A percentile compares a stretch with the other conserved stretches of the same genome.
Evolutionary conservation across 2,113 vertebrate species (phyloP).

Genomic region (Clinocottus analis): DNA sequence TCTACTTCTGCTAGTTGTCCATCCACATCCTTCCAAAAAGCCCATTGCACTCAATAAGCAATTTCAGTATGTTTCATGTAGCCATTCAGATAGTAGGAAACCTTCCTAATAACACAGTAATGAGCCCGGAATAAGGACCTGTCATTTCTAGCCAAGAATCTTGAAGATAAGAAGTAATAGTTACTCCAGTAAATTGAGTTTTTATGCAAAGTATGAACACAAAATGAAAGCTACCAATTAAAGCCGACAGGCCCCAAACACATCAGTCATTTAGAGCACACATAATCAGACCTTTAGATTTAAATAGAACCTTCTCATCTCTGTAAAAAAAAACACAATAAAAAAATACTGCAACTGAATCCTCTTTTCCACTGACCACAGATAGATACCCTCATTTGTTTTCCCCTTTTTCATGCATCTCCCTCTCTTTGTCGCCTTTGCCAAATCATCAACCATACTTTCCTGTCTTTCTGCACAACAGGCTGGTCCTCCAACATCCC

Average conservation of each 20-base stretch:
- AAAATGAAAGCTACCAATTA: not conserved
- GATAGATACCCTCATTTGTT: constrained; percentile 19
- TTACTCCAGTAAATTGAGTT: not conserved
- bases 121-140: constrained; percentile 26
- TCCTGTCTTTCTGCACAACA: constrained; percentile 54
- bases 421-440: constrained; percentile 23
- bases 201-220: not conserved
- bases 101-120: not conserved
- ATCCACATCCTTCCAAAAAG: not conserved
- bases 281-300: not conserved
- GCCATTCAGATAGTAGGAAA: not conserved
- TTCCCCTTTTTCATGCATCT: constrained; percentile 10
- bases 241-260: not conserved
- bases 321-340: not conserved
- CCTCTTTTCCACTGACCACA: constrained; percentile 25
- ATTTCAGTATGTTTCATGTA: not conserved
- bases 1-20: constrained; percentile 12
- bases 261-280: not conserved
- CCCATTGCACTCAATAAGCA: not conserved
- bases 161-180: not conserved
- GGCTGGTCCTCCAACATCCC: constrained; percentile 76
- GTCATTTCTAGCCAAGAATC: not conserved
- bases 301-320: not conserved
- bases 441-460: constrained; percentile 52
- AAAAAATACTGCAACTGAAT: not conserved